A percentile compares a stretch with the other conserved stretches of the same genome.
phyloP scores from a whole-genome alignment of 2,888 invertebrate species.

The Drosophila antonietae region DNA sequence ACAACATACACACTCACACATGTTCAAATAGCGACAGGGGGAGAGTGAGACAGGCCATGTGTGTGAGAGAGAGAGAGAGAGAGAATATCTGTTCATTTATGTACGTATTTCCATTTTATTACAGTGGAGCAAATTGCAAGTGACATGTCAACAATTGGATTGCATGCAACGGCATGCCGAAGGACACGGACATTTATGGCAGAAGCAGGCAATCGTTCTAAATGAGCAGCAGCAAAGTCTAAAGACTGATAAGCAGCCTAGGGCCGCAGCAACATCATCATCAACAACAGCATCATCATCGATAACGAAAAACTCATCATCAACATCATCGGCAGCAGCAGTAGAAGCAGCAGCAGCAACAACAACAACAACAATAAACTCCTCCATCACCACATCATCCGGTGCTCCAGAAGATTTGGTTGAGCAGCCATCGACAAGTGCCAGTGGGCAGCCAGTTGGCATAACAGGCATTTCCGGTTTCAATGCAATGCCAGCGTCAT shows the following conservation, averaged over 20 bases:
- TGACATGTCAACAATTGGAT: slow-evolving; percentile 85
- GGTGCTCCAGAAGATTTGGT: slow-evolving; percentile 36
- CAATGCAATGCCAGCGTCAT: slow-evolving; percentile 47
- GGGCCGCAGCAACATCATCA: slow-evolving; percentile 37
- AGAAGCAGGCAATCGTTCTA: slow-evolving; percentile 84
- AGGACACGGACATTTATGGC: slow-evolving; percentile 85
- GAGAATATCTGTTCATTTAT: slow-evolving; percentile 28
- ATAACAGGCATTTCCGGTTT: slow-evolving; percentile 65
- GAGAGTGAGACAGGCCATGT: background rate
- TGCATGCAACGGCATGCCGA: slow-evolving; percentile 85
- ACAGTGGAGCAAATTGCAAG: slow-evolving; percentile 85
- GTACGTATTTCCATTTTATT: slow-evolving; percentile 62
- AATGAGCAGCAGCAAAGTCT: slow-evolving; percentile 78
- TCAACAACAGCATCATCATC: slow-evolving; percentile 37
- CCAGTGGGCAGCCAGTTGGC: slow-evolving; percentile 46
- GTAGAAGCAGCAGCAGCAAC: slow-evolving; percentile 3
- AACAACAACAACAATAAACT: slow-evolving; percentile 24
- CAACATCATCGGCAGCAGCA: slow-evolving; percentile 44
- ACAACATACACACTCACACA: slow-evolving; percentile 29
- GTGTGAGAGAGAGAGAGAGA: background rate
- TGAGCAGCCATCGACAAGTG: slow-evolving; percentile 39
- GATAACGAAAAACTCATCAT: slow-evolving; percentile 52
- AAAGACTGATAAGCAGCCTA: slow-evolving; percentile 67
- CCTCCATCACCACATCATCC: slow-evolving; percentile 37
- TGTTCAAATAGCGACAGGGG: background rate